Base-by-base conservation (phyloP, 2,888 invertebrate genomes). In the Drosophila testacea region DNA sequence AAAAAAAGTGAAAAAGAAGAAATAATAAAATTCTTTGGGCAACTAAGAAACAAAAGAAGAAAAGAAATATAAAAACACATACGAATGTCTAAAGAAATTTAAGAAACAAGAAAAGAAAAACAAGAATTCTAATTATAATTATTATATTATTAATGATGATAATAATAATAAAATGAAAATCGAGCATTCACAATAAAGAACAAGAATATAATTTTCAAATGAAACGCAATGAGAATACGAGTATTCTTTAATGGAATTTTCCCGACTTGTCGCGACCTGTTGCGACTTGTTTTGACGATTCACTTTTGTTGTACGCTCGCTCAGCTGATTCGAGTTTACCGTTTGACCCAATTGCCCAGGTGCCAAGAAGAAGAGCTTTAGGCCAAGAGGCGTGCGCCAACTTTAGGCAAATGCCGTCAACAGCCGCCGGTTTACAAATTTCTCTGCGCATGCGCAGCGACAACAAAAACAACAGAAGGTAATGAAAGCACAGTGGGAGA, bases 311-410 rank as follows among this genome's bases (percentile, higher is more conserved):
- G 42, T 22, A 4, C 52, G 69, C 73, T 69, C 52, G 69, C 73
- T 69, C 82, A 84, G 77, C 82, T 85, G 83, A 61, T 72, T 70
- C 70, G 36, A 64, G 62, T 55, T 69, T 75, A 81, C 83, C 83
- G 81, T 68, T 86, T 85, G 85, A 81, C 85, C 86, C 81, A 83
- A 69, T 79, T 83, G 73, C 55, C 16, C 52, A 65, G 68, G 63
- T 73, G 69, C 62, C 61, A 34, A 42, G 61, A 44, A 44, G 22
- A 22, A 22, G 22, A 42, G 50, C 51, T 46, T 27, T 32, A 44
- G 36, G 22, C 60, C 13, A 41, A 47, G 55, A 38, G 42, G 39
- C 34, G 48, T 52, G 32, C 59, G 60, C 47, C 44, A 65, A 65
- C 46, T 59, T 71, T 54, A 38, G 51, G 34, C 56, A 48, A 63